Evolutionary conservation across 2,113 vertebrate species (phyloP).

Genomic region (Scalopus aquaticus): DNA sequence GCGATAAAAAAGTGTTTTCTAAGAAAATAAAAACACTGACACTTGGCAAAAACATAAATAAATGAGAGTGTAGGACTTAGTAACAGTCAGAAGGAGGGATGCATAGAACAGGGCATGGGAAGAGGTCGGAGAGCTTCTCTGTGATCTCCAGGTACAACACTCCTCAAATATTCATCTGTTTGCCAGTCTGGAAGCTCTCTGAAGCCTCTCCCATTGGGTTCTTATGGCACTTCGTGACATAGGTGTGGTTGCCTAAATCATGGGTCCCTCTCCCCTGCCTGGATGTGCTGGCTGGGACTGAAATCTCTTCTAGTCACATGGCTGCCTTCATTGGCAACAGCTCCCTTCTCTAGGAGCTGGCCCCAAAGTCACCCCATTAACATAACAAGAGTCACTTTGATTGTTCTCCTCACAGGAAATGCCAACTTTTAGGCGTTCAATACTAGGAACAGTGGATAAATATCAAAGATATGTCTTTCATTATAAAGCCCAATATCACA

Average conservation of each 20-base stretch:
- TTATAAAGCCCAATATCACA: neutral
- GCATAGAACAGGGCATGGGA: neutral
- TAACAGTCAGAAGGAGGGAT: neutral
- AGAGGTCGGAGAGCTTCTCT: neutral
- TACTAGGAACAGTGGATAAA: neutral
- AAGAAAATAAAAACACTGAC: no score
- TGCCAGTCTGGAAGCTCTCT: neutral
- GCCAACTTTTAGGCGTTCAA: neutral
- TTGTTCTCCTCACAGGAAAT: neutral
- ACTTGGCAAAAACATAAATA: no score
- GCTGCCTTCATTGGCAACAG: neutral
- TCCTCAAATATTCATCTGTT: neutral
- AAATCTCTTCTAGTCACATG: neutral
- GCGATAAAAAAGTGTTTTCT: no score
- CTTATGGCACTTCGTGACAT: neutral
- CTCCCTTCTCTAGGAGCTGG: no score
- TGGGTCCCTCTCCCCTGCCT: neutral
- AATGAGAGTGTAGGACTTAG: no score
- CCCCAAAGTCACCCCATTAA: neutral
- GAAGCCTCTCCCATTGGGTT: neutral
- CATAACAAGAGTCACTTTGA: neutral
- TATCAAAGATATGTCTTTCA: neutral
- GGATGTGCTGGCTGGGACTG: neutral
- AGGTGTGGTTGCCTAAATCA: neutral
- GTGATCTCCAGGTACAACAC: neutral